Percentiles rank a stretch among this genome's conserved stretches.
Evolutionary conservation across 2,888 invertebrate genomes (phyloP).

Genomic region (Cinara cedri): DNA sequence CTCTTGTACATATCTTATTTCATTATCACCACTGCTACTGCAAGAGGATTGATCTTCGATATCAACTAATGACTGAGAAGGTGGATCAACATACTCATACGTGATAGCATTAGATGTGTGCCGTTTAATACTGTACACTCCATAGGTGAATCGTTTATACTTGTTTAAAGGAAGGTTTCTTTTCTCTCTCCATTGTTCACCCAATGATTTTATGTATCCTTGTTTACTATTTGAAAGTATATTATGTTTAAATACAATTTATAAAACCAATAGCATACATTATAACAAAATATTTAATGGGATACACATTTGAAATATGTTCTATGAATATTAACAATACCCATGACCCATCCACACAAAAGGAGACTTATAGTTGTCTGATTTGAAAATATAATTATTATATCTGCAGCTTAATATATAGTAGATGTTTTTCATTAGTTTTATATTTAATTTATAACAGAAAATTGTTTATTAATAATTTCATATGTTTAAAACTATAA

Average conservation of each 20-base stretch:
- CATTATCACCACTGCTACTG: background rate
- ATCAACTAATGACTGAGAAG: conserved; percentile 7
- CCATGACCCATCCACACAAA: too few relatives aligned
- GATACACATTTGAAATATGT: too few relatives aligned
- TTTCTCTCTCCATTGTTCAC: conserved; percentile 28
- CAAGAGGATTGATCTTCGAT: background rate
- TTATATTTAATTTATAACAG: too few relatives aligned
- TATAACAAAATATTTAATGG: too few relatives aligned
- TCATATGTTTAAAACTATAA: too few relatives aligned
- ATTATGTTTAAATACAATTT: background rate
- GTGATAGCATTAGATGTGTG: background rate
- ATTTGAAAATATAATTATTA: too few relatives aligned
- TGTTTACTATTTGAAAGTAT: conserved; percentile 17
- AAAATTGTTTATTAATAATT: too few relatives aligned
- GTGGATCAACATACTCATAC: conserved; percentile 18
- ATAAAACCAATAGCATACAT: background rate
- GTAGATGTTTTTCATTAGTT: too few relatives aligned
- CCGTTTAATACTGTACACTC: conserved; percentile 29
- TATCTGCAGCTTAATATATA: too few relatives aligned
- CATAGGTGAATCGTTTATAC: conserved; percentile 21
- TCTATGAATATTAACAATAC: too few relatives aligned
- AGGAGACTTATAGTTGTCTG: too few relatives aligned
- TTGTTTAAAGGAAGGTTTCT: conserved; percentile 3
- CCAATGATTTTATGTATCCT: conserved; percentile 8
- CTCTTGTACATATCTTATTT: background rate